Base-by-base conservation (phyloP, 2,888 invertebrate species). In the Campopleginae sp. region DNA sequence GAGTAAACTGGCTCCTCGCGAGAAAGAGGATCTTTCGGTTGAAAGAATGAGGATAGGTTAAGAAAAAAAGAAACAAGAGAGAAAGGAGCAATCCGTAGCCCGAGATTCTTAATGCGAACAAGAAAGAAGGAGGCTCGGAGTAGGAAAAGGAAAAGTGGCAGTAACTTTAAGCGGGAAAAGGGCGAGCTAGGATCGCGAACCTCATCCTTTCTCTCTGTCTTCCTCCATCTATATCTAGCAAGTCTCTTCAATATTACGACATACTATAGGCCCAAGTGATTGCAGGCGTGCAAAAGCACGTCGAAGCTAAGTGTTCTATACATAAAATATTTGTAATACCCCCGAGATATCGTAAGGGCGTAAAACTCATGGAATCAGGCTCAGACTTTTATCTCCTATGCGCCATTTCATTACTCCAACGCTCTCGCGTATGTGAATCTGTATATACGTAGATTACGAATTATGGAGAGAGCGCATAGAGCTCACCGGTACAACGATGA, bases 101-200 rank as follows among this genome's bases (percentile, higher is more conserved):
- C 58, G 6, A 27, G 14, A 58, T 12, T 14, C 27, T 12, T 12
- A 54, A 58, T 27, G 58, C 14, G 14, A 58, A 58, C 58, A 23
- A 54, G 44, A 31, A 33, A 38, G 44, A 78, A 77, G 76, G 72
- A 87, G 51, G 72, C 76, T 80, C 75, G 75, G 78, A 63, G 48
- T 48, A 58, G 51, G 44, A 46, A 31, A 54, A 33, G 68, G 85
- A 79, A 42, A 79, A 81, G 71, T 72, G 27, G 12, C 58, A 27
- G 65, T 76, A 79, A 70, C 61, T 75, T 33, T 33, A 46, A 83
- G 74, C 48, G 74, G 70, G 84, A 77, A 85, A 85, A 66, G 80
- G 81, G 79, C 78, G 81, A 63, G 81, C 74, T 78, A 77, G 54
- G 80, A 85, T 85, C 81, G 81, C 84, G 78, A 78, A 78, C 70